Conservation (phyloP, 2,888 invertebrate species). For the Agrotis clavis region DNA sequence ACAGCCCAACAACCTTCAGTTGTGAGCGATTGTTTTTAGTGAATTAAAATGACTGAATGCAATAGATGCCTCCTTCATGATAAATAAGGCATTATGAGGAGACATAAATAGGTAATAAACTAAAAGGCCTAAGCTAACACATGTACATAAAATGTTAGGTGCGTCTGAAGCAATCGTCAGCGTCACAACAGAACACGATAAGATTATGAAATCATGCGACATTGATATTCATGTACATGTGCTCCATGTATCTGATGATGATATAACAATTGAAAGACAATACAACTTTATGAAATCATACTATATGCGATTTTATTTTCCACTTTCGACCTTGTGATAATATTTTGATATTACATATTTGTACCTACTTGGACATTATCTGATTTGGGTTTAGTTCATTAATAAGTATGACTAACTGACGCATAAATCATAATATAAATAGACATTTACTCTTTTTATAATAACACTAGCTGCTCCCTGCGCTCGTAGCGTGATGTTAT, state of each 20-base stretch:
- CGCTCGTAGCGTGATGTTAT: too few species aligned
- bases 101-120: slow-evolving; percentile 44
- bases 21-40: background rate
- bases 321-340: slow-evolving; percentile 48
- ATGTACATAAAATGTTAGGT: slow-evolving; percentile 35
- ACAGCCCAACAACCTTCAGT: slow-evolving; percentile 1
- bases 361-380: slow-evolving; percentile 38
- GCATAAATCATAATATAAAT: background rate
- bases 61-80: slow-evolving; percentile 7
- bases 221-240: slow-evolving; percentile 71
- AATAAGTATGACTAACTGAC: slow-evolving; percentile 17
- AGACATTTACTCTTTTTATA: background rate
- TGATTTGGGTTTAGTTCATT: slow-evolving; percentile 42
- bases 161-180: slow-evolving; percentile 60
- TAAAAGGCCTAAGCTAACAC: slow-evolving; percentile 53
- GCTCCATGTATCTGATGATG: slow-evolving; percentile 59
- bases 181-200: slow-evolving; percentile 75
- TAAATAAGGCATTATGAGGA: slow-evolving; percentile 3
- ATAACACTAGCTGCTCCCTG: too few species aligned
- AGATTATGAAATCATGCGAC: slow-evolving; percentile 84
- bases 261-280: slow-evolving; percentile 65
- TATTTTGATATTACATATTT: slow-evolving; percentile 28
- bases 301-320: slow-evolving; percentile 42
- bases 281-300: slow-evolving; percentile 43
- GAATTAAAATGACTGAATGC: slow-evolving; percentile 19